Evolutionary conservation across 2,113 vertebrate genomes (phyloP).

Genomic region (Eira barbara): DNA sequence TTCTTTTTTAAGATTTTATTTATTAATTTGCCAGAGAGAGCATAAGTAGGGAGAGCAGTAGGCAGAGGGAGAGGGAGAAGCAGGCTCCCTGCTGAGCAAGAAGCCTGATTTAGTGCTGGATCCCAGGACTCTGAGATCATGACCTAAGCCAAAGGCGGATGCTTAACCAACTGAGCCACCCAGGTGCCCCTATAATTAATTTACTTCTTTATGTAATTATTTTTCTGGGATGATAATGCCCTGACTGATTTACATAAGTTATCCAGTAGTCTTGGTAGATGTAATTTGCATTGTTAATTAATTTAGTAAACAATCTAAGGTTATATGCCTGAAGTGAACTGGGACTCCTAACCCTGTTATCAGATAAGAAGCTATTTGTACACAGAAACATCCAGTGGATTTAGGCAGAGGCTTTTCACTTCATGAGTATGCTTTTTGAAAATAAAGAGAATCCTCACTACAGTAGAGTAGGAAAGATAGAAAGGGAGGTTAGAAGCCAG

Average conservation of each 20-base stretch:
- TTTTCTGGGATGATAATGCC: background rate
- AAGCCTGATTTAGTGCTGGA: background rate
- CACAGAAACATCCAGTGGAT: background rate
- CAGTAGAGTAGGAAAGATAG: background rate
- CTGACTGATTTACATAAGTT: background rate
- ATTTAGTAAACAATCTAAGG: background rate
- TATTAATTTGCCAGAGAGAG: background rate
- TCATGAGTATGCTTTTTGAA: background rate
- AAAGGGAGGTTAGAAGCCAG: background rate
- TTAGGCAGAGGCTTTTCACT: background rate
- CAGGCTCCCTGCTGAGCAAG: background rate
- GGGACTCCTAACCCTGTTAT: background rate
- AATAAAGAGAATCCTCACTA: background rate
- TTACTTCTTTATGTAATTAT: background rate
- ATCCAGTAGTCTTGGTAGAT: background rate
- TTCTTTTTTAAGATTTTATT: background rate
- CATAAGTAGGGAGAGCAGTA: too few species aligned
- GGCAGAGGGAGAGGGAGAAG: background rate
- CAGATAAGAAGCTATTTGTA: background rate
- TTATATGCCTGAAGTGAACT: background rate
- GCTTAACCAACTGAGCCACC: background rate
- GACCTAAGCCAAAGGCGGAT: background rate
- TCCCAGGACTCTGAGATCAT: background rate
- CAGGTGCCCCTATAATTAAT: background rate
- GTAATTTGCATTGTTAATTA: background rate